Base-by-base conservation (phyloP, 2,797 vertebrate genomes). In the Ibycter americanus region DNA sequence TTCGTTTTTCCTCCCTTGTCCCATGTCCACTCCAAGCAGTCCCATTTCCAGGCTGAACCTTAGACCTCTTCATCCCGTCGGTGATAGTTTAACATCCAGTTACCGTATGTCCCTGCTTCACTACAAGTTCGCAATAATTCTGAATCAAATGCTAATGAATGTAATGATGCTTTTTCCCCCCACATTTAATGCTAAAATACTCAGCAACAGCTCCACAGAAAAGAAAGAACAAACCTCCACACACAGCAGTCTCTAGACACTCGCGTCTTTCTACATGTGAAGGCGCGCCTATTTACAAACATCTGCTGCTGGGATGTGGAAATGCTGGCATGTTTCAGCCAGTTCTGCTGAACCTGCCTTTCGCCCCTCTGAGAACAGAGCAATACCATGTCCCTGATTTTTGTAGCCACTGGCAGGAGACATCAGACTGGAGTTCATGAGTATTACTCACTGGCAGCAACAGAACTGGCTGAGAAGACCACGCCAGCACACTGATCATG, bases 341-440 rank as follows among this genome's bases (percentile, higher is more conserved):
- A 84, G 47, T 72, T 91, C 78, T 83, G 59, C 56, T 91, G 82
- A 92, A 83, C 74, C 80, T 80, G 83, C 56, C 63, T 40, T 85
- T 73, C 2, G 5, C 15, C 62, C 56, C 71, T 56, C 54, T 59
- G 85, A 87, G 52, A 82, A 79, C 31, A 47, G 26, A 70, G 73
- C 80, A 63, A 38, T 49, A 56, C 8, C 26, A 79, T 83, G 70
- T 46, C 78, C 63, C 68, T 71, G 18, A 55, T 27, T 82, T 79
- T 40, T 86, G 61, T 32, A 91, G 77, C 62, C 47, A 19, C 55
- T 82, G 78, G 63, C 83, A 85, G 38, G 58, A 83, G 31, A 67
- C 87, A 71, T 46, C 61, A 67, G 36, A 9, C n/a, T 77, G 38
- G 55, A 88, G 38, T 38, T 89, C 51, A 27, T 46, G 18, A 47